These are phyloP conservation scores for Formica exsecta DNA, from an alignment of 1,140 invertebrate genomes.

Conservation along the genomic window DNA sequence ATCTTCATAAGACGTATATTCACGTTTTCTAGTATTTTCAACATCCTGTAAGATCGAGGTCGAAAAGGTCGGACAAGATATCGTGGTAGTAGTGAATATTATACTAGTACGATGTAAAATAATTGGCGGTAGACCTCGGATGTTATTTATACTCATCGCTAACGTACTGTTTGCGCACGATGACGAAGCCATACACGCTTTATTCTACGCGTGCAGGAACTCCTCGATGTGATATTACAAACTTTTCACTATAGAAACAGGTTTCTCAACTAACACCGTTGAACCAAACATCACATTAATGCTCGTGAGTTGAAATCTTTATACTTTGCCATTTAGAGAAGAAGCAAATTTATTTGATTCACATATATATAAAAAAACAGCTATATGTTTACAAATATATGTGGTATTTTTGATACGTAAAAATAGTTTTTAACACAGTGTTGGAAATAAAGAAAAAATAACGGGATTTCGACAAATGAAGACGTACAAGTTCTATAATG, in stretches of 20 bases:
- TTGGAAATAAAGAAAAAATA: slow-evolving; percentile 23
- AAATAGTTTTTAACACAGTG: not conserved
- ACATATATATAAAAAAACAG: not conserved
- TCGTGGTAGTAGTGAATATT: slow-evolving; percentile 19
- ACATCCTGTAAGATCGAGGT: slow-evolving; percentile 45
- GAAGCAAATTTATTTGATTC: slow-evolving; percentile 29
- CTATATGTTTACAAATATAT: not conserved
- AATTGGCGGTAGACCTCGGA: slow-evolving; percentile 42
- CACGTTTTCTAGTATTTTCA: slow-evolving; percentile 13
- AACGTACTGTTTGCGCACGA: slow-evolving; percentile 44
- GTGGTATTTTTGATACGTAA: not conserved
- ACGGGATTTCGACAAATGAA: not conserved
- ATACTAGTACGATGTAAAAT: slow-evolving; percentile 32
- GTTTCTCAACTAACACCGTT: slow-evolving; percentile 36
- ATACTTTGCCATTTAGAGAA: not conserved
- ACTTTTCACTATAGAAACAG: slow-evolving; percentile 37
- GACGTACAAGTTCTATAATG: not conserved
- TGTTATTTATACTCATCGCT: slow-evolving; percentile 57
- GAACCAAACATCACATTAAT: slow-evolving; percentile 16
- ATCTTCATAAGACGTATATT: not conserved
- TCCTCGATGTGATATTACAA: slow-evolving; percentile 12
- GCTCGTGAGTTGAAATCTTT: slow-evolving; percentile 23
- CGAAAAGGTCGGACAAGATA: slow-evolving; percentile 51
- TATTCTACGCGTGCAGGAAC: not conserved
- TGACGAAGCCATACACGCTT: slow-evolving; percentile 43